Base-by-base conservation (phyloP, 2,888 invertebrate species). In the Sinotaia quadrata region DNA sequence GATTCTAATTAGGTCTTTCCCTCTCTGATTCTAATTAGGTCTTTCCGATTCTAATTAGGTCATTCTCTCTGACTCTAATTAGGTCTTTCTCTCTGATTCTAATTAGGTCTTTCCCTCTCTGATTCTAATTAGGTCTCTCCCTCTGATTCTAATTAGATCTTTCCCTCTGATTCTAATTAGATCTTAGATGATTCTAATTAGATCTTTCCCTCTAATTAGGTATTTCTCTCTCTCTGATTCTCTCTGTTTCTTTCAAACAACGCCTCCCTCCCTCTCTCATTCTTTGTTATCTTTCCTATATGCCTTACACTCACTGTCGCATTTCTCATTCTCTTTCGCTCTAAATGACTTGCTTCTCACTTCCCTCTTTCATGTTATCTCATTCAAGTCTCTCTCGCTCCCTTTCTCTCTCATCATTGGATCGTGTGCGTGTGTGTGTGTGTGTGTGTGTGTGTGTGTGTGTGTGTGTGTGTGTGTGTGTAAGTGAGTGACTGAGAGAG, bases 141-240 rank as follows among this genome's bases (percentile, higher is more conserved):
- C 49, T 49, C 49, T 49, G 21, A 21, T 4, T 49, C 7, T 49
- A n/a, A 21, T 24, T 49, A n/a, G n/a, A 5, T 49, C 49, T 49
- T 24, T 49, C 49, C 24, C 49, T 49, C 24, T 47, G 29, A 29
- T 47, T 60, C 60, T 33, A n/a, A n/a, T n/a, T n/a, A n/a, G n/a
- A n/a, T n/a, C n/a, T n/a, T n/a, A n/a, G n/a, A n/a, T n/a, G n/a
- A n/a, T n/a, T n/a, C n/a, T n/a, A n/a, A n/a, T n/a, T n/a, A n/a
- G n/a, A 41, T 27, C 41, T 60, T 47, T 60, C 60, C 47, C 60
- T 44, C 60, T 60, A 29, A 29, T 47, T 60, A 41, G 41, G 44
- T 60, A 41, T 60, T 31, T 4, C 44, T 31, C 58, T 58, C 58
- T 33, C 58, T 58, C 58, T 33, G 21, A 12, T 47, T 60, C 60